Evolutionary conservation across 2,888 invertebrate genomes (phyloP).

Genomic region (Nemurella pictetii): DNA sequence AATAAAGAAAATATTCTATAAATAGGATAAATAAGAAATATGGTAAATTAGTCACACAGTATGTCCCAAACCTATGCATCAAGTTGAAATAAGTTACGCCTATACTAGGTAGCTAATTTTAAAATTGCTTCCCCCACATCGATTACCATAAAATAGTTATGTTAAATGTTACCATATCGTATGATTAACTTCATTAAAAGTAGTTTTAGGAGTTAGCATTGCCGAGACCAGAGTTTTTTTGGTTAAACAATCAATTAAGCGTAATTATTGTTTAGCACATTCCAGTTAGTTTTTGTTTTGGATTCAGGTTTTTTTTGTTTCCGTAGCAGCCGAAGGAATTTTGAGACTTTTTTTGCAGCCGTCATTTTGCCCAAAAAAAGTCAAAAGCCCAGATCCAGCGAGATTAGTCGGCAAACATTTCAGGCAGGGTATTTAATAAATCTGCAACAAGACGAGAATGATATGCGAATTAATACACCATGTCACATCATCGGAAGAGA

Average conservation of each 20-base stretch:
- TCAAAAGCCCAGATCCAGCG: constrained; percentile 24
- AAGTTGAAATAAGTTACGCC: background rate
- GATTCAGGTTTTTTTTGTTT: background rate
- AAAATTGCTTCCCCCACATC: background rate
- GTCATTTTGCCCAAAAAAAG: constrained; percentile 14
- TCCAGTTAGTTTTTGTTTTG: constrained; percentile 27
- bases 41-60: background rate
- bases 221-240: constrained; percentile 29
- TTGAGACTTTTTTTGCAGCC: constrained; percentile 22
- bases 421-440: constrained; percentile 21
- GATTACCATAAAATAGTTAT: background rate
- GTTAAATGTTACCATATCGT: background rate
- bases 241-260: constrained; percentile 26
- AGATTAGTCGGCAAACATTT: constrained; percentile 17
- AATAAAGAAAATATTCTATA: background rate
- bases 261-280: constrained; percentile 22
- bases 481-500: background rate
- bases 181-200: background rate
- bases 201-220: constrained; percentile 34
- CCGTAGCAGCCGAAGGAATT: constrained; percentile 25
- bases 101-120: background rate
- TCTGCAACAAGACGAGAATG: constrained; percentile 30
- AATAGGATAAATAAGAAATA: background rate
- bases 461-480: constrained; percentile 14
- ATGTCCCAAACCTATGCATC: background rate